Base-by-base conservation (phyloP, 2,113 vertebrate species). In the Platycercus adscitus region DNA sequence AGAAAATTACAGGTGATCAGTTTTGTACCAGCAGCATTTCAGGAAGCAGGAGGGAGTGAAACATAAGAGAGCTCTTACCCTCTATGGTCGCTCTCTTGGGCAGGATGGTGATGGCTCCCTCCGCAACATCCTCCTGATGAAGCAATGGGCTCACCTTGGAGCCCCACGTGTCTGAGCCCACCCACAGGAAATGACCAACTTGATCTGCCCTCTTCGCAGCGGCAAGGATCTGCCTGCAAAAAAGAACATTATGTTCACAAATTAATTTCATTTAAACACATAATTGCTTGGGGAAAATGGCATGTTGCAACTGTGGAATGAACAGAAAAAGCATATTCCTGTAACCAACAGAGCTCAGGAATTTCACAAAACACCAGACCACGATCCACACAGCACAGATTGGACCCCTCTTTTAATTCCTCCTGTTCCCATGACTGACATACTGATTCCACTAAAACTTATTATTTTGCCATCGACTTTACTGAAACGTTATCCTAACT, bases 121-220 rank as follows among this genome's bases (percentile, higher is more conserved):
- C 97, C 0, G 99, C 99, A 0, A 99, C 98, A 1, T 99, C 99
- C 96, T 99, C 99, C 43, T 99, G 98, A 87, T 99, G 98, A 50
- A 98, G 97, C 64, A 99, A 95, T 0, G 99, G 99, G 85, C 98
- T 98, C 91, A 98, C 94, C 93, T 99, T 99, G 89, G 99, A 98
- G n/a, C 99, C 99, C 99, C 99, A 99, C 41, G 99, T 99, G 98
- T 99, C 99, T 0, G 99, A 99, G 65, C 99, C 99, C 35, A 99
- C 98, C 99, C 99, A 99, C 4, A 99, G 97, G 96, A 99, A 99
- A 46, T 99, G 99, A 1, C 99, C 99, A 9, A 99, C 97, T 94
- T 98, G 98, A 52, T 99, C 98, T 0, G 99, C 99, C 88, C 99
- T 98, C 97, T 99, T 99, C 28, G 98, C 99, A 13, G 99, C 99